Evolutionary conservation across 2,888 invertebrate species (phyloP), one percentile per base, ranked within the genome.

Genomic region (Epirrhoe tristata): DNA sequence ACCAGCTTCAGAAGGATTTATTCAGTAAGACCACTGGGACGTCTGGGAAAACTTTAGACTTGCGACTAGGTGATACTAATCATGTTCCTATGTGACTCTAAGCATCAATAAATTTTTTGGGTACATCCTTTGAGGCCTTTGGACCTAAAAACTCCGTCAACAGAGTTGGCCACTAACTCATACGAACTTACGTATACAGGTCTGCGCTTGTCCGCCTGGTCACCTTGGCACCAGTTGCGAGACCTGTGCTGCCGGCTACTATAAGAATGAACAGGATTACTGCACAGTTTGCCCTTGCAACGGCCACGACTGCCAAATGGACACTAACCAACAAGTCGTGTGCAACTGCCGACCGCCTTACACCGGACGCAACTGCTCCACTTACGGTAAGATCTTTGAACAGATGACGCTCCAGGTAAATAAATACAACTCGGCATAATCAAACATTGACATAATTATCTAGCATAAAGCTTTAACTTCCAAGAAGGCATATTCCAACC

Each of bases 201-300:
- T 94, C 53, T 99, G 99, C 84, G 91, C 95, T 58, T 98, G 98
- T 81, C 98, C 98, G 0, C 80, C 88, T 0, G 98, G 97, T 0
- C 98, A 98, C 80, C 90, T 91, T 8, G 98, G 98, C 62, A 95
- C 96, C 0, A 98, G 98, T 59, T 98, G 98, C 81, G 98, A 98
- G 87, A 89, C 83, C 6, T 98, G 98, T 80, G 89, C 94, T 0
- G 82, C 95, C 0, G 95, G 97, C 10, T 96, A 95, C 85, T 98
- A 97, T 85, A 95, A 96, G 65, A 96, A 97, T 75, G 86, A 87
- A 0, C 93, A 88, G 59, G 95, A 95, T 8, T 87, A 94, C n/a
- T 97, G 98, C 77, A 90, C 88, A 5, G 90, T 83, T 36, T 98
- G 98, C 79, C 96, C 96, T 3, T 98, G 98, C 87, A 96, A 95